Base-by-base conservation (phyloP, 2,797 vertebrate species). In the Megaceryle alcyon region DNA sequence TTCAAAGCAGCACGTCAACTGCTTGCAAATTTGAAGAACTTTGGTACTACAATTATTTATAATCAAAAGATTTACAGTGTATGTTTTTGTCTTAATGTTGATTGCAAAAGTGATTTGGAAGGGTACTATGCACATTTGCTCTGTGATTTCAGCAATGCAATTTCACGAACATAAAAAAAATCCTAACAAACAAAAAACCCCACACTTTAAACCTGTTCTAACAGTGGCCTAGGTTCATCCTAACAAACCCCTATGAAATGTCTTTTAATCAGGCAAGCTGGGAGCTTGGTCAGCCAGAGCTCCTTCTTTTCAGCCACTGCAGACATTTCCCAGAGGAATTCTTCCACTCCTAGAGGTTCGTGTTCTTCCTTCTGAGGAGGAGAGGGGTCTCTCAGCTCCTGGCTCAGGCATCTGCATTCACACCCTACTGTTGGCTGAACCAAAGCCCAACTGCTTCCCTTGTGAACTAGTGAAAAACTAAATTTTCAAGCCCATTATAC, bases 141-240 rank as follows among this genome's bases (percentile, higher is more conserved):
- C 28, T 33, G 22, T 12, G 12, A 59, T 19, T 46, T 68, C 43
- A 69, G 13, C 23, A 69, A 26, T 13, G 4, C 16, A 29, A 44
- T 56, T 65, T 75, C 49, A 83, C 33, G 89, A 68, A 86, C 3
- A 5, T n/a, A 69, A 81, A 73, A 54, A 33, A 2, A 41, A 41
- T 41, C 6, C n/a, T 26, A 29, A 33, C 6, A 51, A 71, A 51
- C 14, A 21, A 31, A 31, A 1, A 10, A 9, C 0, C 28, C 2
- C 18, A 33, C 39, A 14, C 26, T 88, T 84, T 35, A 60, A 78
- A 77, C 12, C 15, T 15, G 22, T 53, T 82, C 28, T 57, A 26
- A 72, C 17, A 48, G n/a, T 19, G 41, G 49, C 39, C 61, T 37
- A 48, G 35, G 41, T 8, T 84, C 48, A 61, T 53, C 56, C 28